These are phyloP conservation scores for Danionella dracula DNA, from an alignment of 2,797 vertebrate species.

Conservation along the genomic window DNA sequence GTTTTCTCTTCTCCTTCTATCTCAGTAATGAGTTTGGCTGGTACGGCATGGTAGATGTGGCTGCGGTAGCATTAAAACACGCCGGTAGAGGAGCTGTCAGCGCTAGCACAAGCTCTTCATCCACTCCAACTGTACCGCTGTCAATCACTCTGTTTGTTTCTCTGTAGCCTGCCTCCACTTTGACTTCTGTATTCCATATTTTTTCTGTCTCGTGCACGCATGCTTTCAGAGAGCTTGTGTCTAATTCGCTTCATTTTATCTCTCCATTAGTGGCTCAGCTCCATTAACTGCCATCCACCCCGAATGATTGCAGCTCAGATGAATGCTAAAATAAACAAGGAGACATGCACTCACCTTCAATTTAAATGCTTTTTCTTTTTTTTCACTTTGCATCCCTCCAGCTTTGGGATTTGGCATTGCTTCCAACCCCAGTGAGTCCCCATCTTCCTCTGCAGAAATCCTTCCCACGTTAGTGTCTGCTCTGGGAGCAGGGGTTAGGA, in stretches of 20 bases:
- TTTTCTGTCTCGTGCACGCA: not conserved
- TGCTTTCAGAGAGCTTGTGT: slow-evolving; percentile 23
- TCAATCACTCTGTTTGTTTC: slow-evolving; percentile 22
- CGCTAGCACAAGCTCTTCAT: slow-evolving; percentile 39
- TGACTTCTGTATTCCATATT: not conserved
- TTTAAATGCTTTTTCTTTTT: slow-evolving; percentile 1
- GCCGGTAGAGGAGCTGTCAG: slow-evolving; percentile 27
- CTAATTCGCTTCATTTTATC: slow-evolving; percentile 58
- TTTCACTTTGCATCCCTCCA: slow-evolving; percentile 12
- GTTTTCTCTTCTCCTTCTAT: slow-evolving; percentile 19
- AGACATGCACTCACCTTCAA: slow-evolving; percentile 44
- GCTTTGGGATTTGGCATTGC: not conserved
- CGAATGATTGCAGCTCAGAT: slow-evolving; percentile 62
- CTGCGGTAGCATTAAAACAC: slow-evolving; percentile 8
- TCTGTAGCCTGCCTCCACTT: not conserved
- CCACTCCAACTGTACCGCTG: slow-evolving; percentile 7
- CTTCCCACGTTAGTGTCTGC: slow-evolving; percentile 29
- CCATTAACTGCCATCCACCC: slow-evolving; percentile 58
- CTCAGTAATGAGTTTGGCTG: slow-evolving; percentile 34
- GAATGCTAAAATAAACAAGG: slow-evolving; percentile 61
- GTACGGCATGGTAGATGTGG: slow-evolving; percentile 7
- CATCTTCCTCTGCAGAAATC: slow-evolving; percentile 20
- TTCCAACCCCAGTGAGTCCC: slow-evolving; percentile 41
- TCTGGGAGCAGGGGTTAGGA: slow-evolving; percentile 41
- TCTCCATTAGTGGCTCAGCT: slow-evolving; percentile 57